These are phyloP conservation scores for Garra rufa DNA, from an alignment of 2,113 vertebrate species.

Conservation along the genomic window DNA sequence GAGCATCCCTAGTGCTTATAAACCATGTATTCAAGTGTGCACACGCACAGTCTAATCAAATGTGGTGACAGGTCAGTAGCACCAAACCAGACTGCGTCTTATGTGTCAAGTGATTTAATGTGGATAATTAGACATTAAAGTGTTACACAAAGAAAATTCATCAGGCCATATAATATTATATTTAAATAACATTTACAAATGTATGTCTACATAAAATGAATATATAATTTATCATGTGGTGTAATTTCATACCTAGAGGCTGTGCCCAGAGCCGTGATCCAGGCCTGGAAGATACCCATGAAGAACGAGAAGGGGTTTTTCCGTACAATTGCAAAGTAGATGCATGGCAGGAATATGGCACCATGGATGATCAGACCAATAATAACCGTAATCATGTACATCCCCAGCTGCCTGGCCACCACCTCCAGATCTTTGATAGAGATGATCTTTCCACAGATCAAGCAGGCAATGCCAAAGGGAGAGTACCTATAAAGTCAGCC, in stretches of 20 bases:
- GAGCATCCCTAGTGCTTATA: too few species aligned
- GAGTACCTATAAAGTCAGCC: constrained; percentile 85
- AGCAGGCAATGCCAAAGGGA: constrained; percentile 94
- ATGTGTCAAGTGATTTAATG: neutral
- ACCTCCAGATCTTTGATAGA: constrained; percentile 97
- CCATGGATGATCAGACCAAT: constrained; percentile 96
- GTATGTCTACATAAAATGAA: too few species aligned
- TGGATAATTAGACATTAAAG: neutral
- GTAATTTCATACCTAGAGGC: constrained; percentile 89
- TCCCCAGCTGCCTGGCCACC: constrained; percentile 93
- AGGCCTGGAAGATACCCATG: constrained; percentile 97
- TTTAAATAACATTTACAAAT: neutral
- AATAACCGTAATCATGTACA: constrained; percentile 99
- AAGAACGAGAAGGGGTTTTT: constrained; percentile 98
- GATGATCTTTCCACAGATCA: constrained; percentile 99
- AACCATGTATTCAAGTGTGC: too few species aligned
- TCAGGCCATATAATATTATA: neutral
- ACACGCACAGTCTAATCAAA: neutral
- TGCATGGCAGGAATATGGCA: constrained; percentile 93
- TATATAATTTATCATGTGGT: too few species aligned
- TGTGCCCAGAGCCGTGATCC: constrained; percentile 98
- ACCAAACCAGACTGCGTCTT: neutral
- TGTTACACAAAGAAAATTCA: neutral
- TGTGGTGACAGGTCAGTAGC: neutral
- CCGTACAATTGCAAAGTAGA: constrained; percentile 94